Evolutionary conservation across 2,888 invertebrate genomes (phyloP).

Genomic region (Serripes groenlandicus): DNA sequence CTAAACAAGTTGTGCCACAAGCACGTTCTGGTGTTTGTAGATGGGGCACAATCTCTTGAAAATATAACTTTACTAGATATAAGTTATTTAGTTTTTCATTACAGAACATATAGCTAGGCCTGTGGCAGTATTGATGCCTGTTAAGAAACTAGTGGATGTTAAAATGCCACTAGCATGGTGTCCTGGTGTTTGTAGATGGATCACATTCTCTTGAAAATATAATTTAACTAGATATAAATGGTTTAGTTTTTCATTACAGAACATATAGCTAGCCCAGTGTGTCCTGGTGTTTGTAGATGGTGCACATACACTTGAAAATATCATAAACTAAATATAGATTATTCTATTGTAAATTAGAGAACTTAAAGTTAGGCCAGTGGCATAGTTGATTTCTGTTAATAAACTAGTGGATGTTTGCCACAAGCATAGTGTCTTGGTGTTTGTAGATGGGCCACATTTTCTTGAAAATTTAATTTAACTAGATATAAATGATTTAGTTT

Average conservation of each 20-base stretch:
- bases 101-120: slow-evolving; percentile 83
- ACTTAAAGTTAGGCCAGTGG: slow-evolving; percentile 36
- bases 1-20: slow-evolving; percentile 76
- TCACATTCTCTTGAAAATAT: slow-evolving; percentile 83
- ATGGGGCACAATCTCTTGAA: slow-evolving; percentile 86
- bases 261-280: slow-evolving; percentile 79
- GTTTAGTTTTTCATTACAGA: slow-evolving; percentile 73
- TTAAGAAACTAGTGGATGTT: slow-evolving; percentile 74
- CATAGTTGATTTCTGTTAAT: slow-evolving; percentile 78
- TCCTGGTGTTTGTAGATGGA: slow-evolving; percentile 81
- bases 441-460: slow-evolving; percentile 84
- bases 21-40: slow-evolving; percentile 78
- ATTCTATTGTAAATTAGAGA: too few species aligned
- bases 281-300: not conserved
- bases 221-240: too few species aligned
- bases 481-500: too few species aligned
- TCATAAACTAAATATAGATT: too few species aligned
- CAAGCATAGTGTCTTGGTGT: slow-evolving; percentile 71
- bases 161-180: slow-evolving; percentile 76
- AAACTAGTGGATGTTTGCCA: slow-evolving; percentile 76
- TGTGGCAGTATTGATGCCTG: slow-evolving; percentile 78
- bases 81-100: too few species aligned
- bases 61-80: too few species aligned
- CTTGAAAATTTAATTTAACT: too few species aligned
- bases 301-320: not conserved